Evolutionary conservation across 2,113 vertebrate genomes (phyloP).

Genomic region (Heterocephalus glaber): DNA sequence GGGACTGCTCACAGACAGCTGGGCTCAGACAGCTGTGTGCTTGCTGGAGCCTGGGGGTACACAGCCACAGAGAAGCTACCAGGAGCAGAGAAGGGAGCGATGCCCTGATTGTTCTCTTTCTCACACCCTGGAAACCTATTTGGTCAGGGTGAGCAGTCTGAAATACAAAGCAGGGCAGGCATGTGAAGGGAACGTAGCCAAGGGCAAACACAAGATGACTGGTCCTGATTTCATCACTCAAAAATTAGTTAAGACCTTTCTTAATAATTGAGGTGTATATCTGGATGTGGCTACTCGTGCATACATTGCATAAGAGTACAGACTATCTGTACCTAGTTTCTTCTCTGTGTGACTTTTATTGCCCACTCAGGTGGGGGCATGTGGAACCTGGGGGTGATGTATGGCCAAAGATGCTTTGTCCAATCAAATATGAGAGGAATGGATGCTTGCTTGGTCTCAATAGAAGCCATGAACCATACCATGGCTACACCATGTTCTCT

Average conservation of each 20-base stretch:
- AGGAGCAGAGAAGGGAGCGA: background rate
- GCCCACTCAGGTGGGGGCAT: background rate
- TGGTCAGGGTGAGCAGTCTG: background rate
- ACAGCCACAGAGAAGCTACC: background rate
- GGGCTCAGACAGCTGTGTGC: background rate
- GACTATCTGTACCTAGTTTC: background rate
- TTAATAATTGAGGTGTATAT: background rate
- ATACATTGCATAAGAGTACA: background rate
- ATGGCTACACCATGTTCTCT: background rate
- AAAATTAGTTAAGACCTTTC: background rate
- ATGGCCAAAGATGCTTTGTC: constrained; percentile 10
- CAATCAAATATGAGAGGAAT: background rate
- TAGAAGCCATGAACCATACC: background rate
- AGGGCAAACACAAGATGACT: constrained; percentile 13
- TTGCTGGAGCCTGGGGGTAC: background rate
- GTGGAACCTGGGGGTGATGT: background rate
- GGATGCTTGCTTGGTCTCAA: background rate
- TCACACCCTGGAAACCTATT: background rate
- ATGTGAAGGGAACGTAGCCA: background rate
- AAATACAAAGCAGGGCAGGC: background rate
- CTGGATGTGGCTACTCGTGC: background rate
- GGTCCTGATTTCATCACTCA: background rate
- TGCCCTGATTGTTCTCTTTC: background rate
- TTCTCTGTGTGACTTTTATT: background rate
- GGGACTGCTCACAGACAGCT: too few relatives aligned